Evolutionary conservation across 2,113 vertebrate genomes (phyloP).

Genomic region (Oncorhynchus kisutch): DNA sequence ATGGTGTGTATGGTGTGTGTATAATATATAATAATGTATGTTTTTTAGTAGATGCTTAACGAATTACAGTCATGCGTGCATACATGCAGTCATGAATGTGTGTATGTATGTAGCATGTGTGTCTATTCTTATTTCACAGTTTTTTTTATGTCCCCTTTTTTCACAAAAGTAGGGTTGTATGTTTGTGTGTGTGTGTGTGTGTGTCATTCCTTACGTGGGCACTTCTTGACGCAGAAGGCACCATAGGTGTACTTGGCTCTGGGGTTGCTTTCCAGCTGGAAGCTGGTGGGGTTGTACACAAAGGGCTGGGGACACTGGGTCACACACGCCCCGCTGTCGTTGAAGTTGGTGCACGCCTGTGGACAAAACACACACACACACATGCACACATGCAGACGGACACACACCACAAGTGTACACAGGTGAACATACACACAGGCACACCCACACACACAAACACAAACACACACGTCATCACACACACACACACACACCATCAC

Average conservation of each 20-base stretch:
- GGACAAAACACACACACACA: conserved; percentile 17
- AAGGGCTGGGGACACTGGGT: conserved; percentile 96
- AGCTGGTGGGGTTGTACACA: conserved; percentile 94
- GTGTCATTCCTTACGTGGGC: conserved; percentile 84
- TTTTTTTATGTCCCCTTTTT: no score
- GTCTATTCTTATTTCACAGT: no score
- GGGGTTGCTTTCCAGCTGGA: conserved; percentile 94
- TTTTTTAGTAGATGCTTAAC: no score
- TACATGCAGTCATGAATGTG: not conserved
- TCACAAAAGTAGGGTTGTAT: not conserved
- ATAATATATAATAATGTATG: no score
- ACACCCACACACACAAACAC: not conserved
- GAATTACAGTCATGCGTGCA: not conserved
- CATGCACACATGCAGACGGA: no score
- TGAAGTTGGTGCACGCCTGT: conserved; percentile 98
- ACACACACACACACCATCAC: not conserved
- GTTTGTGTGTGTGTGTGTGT: not conserved
- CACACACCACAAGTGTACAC: no score
- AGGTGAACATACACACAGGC: no score
- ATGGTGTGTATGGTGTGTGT: no score
- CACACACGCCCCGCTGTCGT: conserved; percentile 96
- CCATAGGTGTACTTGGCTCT: conserved; percentile 97
- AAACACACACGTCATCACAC: no score
- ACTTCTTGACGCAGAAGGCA: conserved; percentile 98
- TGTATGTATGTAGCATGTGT: not conserved